A percentile compares a stretch with the other conserved stretches of the same genome.
These are phyloP conservation scores for Phenacoccus solenopsis DNA, from an alignment of 1,140 invertebrate genomes.

Conservation along the genomic window DNA sequence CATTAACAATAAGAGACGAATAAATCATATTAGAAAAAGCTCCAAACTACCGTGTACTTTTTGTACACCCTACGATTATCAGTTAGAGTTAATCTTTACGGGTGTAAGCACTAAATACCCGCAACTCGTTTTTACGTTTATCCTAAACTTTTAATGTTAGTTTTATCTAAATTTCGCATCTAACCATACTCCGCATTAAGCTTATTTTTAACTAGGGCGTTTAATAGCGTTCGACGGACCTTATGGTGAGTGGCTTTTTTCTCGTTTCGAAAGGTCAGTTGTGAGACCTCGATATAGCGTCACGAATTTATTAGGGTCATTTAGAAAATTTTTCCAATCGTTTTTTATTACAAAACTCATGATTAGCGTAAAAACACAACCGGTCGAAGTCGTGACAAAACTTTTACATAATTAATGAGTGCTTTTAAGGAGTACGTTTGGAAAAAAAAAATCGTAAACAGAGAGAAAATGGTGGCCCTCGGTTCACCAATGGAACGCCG, in stretches of 20 bases:
- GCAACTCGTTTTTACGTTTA: conserved; percentile 11
- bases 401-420: conserved; percentile 12
- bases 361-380: not conserved
- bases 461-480: conserved; percentile 4
- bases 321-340: not conserved
- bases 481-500: not conserved
- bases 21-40: not conserved
- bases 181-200: not conserved
- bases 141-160: conserved; percentile 10
- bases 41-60: not conserved
- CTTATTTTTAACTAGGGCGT: not conserved
- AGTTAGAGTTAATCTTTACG: conserved; percentile 1
- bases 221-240: not conserved
- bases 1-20: not conserved
- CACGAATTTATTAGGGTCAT: conserved; percentile 11
- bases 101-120: conserved; percentile 13
- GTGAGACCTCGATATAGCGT: not conserved
- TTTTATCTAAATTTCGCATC: conserved; percentile 14
- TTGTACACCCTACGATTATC: conserved; percentile 10
- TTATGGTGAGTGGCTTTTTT: not conserved
- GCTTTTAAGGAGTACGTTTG: not conserved
- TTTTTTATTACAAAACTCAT: conserved; percentile 9
- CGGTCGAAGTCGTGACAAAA: conserved; percentile 6
- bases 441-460: not conserved
- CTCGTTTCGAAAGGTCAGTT: too few relatives aligned